Evolutionary conservation across 2,888 invertebrate species (phyloP).

Genomic region (Phortica okadai): DNA sequence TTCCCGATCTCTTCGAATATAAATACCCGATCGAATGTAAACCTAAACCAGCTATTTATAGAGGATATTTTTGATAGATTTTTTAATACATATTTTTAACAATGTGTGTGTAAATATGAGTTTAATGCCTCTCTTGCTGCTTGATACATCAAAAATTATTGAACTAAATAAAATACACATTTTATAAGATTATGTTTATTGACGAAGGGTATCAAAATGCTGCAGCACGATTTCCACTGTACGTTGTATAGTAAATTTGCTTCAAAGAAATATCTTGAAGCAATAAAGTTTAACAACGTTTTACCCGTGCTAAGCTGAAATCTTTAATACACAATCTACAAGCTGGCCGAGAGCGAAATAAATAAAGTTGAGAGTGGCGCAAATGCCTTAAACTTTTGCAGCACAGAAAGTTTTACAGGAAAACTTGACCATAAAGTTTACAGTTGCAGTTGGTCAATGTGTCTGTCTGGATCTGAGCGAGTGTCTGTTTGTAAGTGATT

Average conservation of each 20-base stretch:
- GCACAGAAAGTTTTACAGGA: constrained; percentile 3
- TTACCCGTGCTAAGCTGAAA: background rate
- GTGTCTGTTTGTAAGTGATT: background rate
- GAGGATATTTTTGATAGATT: no score
- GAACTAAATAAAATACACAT: no score
- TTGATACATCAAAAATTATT: no score
- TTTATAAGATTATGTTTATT: no score
- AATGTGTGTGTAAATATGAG: no score
- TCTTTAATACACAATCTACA: background rate
- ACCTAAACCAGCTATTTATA: no score
- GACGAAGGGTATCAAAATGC: background rate
- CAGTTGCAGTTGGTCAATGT: background rate
- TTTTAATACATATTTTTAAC: no score
- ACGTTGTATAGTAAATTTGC: background rate
- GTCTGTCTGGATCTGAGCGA: constrained; percentile 26
- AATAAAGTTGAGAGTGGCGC: constrained; percentile 26
- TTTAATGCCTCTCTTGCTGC: no score
- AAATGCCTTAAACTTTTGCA: background rate
- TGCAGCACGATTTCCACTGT: background rate
- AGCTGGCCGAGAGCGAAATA: constrained; percentile 22
- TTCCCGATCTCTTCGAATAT: no score
- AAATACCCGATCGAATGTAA: no score
- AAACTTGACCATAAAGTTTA: constrained; percentile 19
- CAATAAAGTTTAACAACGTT: background rate
- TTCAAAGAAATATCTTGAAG: background rate